phyloP scores from a whole-genome alignment of 2,113 vertebrate species.

The Elephas maximus region DNA sequence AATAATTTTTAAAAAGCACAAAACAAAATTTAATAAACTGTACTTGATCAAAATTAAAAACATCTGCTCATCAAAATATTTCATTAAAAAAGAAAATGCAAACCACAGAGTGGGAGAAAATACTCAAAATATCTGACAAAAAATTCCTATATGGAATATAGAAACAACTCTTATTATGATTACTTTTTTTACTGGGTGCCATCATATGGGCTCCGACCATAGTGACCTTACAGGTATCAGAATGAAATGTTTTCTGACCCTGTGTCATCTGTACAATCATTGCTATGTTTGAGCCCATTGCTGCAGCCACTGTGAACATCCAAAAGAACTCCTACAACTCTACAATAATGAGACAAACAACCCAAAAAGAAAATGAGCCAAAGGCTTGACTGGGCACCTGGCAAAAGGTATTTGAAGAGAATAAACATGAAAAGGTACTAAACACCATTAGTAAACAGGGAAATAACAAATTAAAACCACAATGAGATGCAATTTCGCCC shows the following conservation, averaged over 20 bases:
- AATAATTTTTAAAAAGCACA: neutral
- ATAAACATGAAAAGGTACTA: constrained; percentile 5
- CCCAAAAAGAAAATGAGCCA: neutral
- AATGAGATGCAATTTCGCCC: neutral
- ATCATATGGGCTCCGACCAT: neutral
- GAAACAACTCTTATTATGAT: constrained; percentile 19
- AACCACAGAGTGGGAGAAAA: constrained; percentile 11
- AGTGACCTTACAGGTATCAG: neutral
- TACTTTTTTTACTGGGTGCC: neutral
- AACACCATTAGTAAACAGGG: neutral
- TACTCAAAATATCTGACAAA: constrained; percentile 12
- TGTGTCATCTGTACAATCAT: neutral
- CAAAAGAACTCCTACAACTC: constrained; percentile 25
- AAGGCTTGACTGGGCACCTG: neutral
- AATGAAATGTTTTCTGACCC: neutral
- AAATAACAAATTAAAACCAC: constrained; percentile 49
- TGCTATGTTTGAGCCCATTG: neutral
- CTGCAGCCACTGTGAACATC: neutral
- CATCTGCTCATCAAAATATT: neutral
- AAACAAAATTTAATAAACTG: constrained; percentile 15
- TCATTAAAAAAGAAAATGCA: neutral
- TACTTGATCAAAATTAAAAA: constrained; percentile 40
- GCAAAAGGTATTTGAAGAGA: neutral
- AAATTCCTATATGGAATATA: neutral
- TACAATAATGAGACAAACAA: neutral